These are phyloP conservation scores for Cantharis lateralis DNA, from an alignment of 2,888 invertebrate species.

Conservation along the genomic window DNA sequence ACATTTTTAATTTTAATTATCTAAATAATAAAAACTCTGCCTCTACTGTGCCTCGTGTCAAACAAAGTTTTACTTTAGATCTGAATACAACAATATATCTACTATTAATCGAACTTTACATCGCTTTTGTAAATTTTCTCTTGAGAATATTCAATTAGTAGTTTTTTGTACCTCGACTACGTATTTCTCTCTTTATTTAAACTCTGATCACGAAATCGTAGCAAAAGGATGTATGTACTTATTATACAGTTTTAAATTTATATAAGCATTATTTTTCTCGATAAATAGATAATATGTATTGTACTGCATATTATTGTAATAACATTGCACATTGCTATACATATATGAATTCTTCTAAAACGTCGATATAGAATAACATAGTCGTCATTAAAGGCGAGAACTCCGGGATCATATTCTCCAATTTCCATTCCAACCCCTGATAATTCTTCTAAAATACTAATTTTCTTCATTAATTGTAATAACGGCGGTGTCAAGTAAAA, in stretches of 20 bases:
- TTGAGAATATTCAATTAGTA: too few relatives aligned
- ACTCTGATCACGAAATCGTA: too few relatives aligned
- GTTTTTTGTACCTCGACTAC: too few relatives aligned
- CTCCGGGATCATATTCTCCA: constrained; percentile 72
- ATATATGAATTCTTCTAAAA: constrained; percentile 78
- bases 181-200: too few relatives aligned
- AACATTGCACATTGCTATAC: constrained; percentile 81
- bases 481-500: constrained; percentile 77
- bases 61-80: too few relatives aligned
- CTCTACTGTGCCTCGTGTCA: too few relatives aligned
- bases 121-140: too few relatives aligned
- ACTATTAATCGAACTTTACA: too few relatives aligned
- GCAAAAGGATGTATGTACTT: too few relatives aligned
- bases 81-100: too few relatives aligned
- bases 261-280: constrained; percentile 37
- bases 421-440: constrained; percentile 81
- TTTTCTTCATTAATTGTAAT: constrained; percentile 72
- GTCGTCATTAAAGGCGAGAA: constrained; percentile 76
- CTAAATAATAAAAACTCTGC: too few relatives aligned
- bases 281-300: constrained; percentile 69
- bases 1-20: too few relatives aligned
- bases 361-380: constrained; percentile 75
- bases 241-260: neutral
- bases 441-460: constrained; percentile 74
- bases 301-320: constrained; percentile 69